Conservation (phyloP, 2,888 invertebrate genomes). For the Andrena praecox region DNA sequence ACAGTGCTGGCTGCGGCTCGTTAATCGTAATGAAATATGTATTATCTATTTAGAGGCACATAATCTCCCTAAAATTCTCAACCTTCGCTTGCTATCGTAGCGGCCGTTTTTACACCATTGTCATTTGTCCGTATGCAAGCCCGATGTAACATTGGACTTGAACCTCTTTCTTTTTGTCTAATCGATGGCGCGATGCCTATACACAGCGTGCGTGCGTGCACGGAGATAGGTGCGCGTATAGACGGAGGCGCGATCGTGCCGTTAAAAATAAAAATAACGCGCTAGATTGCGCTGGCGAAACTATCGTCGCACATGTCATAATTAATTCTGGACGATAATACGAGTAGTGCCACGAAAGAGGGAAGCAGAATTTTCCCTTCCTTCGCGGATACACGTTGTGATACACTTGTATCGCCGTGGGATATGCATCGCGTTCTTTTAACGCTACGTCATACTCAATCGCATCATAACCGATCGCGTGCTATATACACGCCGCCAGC, state of each 20-base stretch:
- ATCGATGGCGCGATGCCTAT: conserved; percentile 40
- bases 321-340: not conserved
- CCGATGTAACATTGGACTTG: conserved; percentile 51
- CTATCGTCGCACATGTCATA: not conserved
- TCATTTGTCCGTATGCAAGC: conserved; percentile 13
- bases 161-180: conserved; percentile 55
- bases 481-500: conserved; percentile 20
- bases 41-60: conserved; percentile 10
- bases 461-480: not conserved
- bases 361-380: not conserved
- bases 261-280: conserved; percentile 18
- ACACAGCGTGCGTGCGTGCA: not conserved
- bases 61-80: conserved; percentile 20
- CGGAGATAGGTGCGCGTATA: not conserved
- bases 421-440: conserved; percentile 13
- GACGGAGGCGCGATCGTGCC: not conserved
- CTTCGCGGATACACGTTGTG: not conserved
- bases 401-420: no score
- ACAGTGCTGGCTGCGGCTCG: conserved; percentile 16
- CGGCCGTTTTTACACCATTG: not conserved
- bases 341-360: not conserved
- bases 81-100: not conserved
- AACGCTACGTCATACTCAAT: not conserved
- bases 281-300: not conserved
- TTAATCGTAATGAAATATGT: not conserved